phyloP scores from a whole-genome alignment of 1,140 invertebrate genomes.

The Anastrepha obliqua region DNA sequence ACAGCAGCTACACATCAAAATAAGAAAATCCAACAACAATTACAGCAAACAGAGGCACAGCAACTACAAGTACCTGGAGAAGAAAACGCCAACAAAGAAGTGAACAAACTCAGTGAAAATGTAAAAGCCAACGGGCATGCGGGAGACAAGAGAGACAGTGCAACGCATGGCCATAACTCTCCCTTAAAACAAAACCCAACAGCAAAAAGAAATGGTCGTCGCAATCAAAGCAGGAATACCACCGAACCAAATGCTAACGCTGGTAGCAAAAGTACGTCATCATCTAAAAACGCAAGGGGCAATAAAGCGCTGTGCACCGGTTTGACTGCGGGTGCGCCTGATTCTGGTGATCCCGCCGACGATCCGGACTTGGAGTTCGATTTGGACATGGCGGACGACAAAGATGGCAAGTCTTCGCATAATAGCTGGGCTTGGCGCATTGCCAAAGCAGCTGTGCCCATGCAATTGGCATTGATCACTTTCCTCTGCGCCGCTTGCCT shows the following conservation, averaged over 20 bases:
- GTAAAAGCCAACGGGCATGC: constrained; percentile 54
- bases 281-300: constrained; percentile 7
- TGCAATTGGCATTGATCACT: constrained; percentile 88
- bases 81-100: background rate
- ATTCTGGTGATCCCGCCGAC: constrained; percentile 66
- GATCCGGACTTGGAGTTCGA: constrained; percentile 69
- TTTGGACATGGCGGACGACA: constrained; percentile 64
- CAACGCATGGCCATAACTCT: background rate
- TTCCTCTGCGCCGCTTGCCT: constrained; percentile 88
- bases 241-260: constrained; percentile 19
- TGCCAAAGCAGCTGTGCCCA: constrained; percentile 84
- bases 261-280: constrained; percentile 1
- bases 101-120: constrained; percentile 31
- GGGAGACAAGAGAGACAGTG: background rate
- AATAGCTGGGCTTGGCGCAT: constrained; percentile 85
- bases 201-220: constrained; percentile 60
- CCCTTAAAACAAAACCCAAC: constrained; percentile 52
- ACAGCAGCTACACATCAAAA: constrained; percentile 77
- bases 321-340: constrained; percentile 53
- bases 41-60: constrained; percentile 54
- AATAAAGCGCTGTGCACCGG: background rate
- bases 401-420: constrained; percentile 75
- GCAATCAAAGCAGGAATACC: constrained; percentile 55
- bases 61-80: constrained; percentile 34
- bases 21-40: constrained; percentile 62